Base-by-base conservation (phyloP, 2,888 invertebrate species). In the Anorthoa munda region DNA sequence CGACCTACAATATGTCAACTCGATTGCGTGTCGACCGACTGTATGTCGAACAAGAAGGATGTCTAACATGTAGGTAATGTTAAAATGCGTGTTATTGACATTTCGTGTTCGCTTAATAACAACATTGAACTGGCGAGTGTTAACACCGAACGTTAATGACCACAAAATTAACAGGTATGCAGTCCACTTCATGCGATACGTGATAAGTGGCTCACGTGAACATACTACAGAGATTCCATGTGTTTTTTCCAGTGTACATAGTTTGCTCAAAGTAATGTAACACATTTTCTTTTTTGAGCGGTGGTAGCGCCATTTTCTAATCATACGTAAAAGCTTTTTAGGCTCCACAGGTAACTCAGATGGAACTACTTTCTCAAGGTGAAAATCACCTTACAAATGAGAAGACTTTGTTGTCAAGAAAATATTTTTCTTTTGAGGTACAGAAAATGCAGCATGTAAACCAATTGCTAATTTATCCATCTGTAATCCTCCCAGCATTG, bases 111-210 rank as follows among this genome's bases (percentile, higher is more conserved):
- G 51, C 65, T 79, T 77, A 77, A 76, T 80, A 60, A 83, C 75
- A 87, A 87, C 86, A 85, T 79, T 72, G 67, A 85, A 74, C 79
- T 83, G 79, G 82, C 75, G 48, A 67, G 72, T 77, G 86, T 86
- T 83, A 87, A 81, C 72, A 87, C 69, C 64, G 60, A 81, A 79
- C 67, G 75, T 83, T 75, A 83, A 80, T 63, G 23, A 66, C 83
- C 75, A 81, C 75, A 51, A 71, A 80, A 70, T 65, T 31, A 66
- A 58, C 26, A 80, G 53, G 60, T 55, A 75, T 46, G 59, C 48
- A 50, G 31, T 48, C 55, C 65, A 81, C 65, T 81, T 65, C 81
- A 75, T 66, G 58, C 67, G 46, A 75, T 75, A 58, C 59, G 50
- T 56, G 46, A 18, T 66, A 51, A 21, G n/a, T 26, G 56, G 46